Base-by-base conservation (phyloP, 2,888 invertebrate species). In the Callyntrura guangdongensis region DNA sequence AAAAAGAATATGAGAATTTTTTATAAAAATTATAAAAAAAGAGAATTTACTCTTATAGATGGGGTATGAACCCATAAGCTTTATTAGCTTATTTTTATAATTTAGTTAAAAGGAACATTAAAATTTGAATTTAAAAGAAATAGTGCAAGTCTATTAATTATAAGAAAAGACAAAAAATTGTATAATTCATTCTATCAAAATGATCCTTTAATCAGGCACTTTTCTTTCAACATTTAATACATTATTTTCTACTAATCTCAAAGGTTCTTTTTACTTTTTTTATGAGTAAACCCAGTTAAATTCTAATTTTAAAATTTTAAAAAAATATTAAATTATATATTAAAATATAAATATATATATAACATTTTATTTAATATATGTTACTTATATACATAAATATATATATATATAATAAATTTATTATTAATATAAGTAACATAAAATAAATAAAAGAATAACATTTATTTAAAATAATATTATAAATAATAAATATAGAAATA, bases 381-480 rank as follows among this genome's bases (percentile, higher is more conserved):
- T 96, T 86, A 97, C 47, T 47, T 47, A 47, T 47, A 47, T 47
- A 47, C 11, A 47, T 47, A 47, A 8, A 47, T 47, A 8, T 47
- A 47, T 47, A 47, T 8, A 96, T 96, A 96, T 47, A 11, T 47
- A 47, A 47, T 47, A 47, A 8, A 47, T 47, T 94, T 96, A 96
- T 95, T 77, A 22, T 22, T 69, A 4, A 14, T 69, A 27, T 69
- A 69, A 27, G 25, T 64, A n/a, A n/a, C n/a, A n/a, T 25, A 84
- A 93, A 96, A 95, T 96, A 96, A 96, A 96, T 96, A 96, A 96
- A 96, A 95, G 95, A 94, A 95, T 94, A 94, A 92, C 94, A 95
- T 96, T 96, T 96, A 96, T 96, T 96, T 95, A 45, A 96, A 96
- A 96, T 96, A 96, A 96, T 96, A 96, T 96, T 96, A 96, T n/a